Base-by-base conservation (phyloP, 2,797 vertebrate genomes). In the Arremon aurantiirostris region DNA sequence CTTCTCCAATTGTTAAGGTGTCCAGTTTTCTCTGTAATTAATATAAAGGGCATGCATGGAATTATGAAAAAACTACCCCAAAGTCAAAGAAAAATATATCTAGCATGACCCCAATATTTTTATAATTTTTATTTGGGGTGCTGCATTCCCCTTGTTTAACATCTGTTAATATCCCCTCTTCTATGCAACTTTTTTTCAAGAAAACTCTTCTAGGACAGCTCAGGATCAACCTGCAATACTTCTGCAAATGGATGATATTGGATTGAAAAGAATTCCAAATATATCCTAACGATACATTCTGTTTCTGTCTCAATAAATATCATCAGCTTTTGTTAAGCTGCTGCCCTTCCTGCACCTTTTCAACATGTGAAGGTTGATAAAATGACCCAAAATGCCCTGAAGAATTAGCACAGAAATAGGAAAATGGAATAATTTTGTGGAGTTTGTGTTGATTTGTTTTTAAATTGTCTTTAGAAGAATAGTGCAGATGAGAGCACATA, bases 301-400 rank as follows among this genome's bases (percentile, higher is more conserved):
- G 81, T 92, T 96, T 94, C 95, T 98, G 94, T 97, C 95, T 96
- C 86, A 91, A 91, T 93, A 96, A 95, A 97, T 97, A 96, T 90
- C 93, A 94, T 97, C 95, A 96, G 63, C 61, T 91, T 19, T 64
- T 86, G 57, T 64, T 69, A 42, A 83, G 86, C 65, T 91, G 80
- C 68, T 97, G 93, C 95, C 92, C 91, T 97, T 93, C 73, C 91
- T 97, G 73, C 64, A 95, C 92, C 86, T 95, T 96, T 95, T 76
- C 89, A 92, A 23, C 89, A 93, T 94, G 92, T 35, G 69, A 95
- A 94, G 78, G 80, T 86, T 96, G 90, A 93, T 47, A 94, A 92
- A 90, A 82, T 87, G 78, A 94, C 81, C 87, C 75, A 44, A 95
- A 95, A 96, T 87, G n/a, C 76, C 94, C 72, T 87, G 69, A 87